Percentiles rank a stretch among this genome's conserved stretches.
These are phyloP conservation scores for Epinephelus fuscoguttatus DNA, from an alignment of 2,113 vertebrate genomes.

Conservation along the genomic window DNA sequence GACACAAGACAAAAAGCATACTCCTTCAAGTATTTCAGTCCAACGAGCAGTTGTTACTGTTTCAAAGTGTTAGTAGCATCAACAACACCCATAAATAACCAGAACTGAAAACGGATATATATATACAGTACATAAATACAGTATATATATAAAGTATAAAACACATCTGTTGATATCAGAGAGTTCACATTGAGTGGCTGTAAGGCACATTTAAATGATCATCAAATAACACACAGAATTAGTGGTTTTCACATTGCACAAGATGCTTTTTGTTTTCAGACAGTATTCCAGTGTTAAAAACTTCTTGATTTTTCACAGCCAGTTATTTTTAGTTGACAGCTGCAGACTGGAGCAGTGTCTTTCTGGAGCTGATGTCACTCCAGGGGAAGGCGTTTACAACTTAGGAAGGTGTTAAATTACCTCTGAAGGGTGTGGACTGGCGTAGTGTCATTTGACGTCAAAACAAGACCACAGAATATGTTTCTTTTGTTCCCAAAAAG, in stretches of 20 bases:
- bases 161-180: conserved; percentile 32
- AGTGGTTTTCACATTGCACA: conserved; percentile 54
- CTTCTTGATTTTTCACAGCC: conserved; percentile 36
- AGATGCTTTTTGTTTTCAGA: conserved; percentile 25
- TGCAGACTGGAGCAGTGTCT: conserved; percentile 27
- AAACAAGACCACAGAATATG: conserved; percentile 1
- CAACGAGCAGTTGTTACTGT: conserved; percentile 24
- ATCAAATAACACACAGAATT: conserved; percentile 32
- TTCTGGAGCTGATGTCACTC: conserved; percentile 17
- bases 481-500: conserved; percentile 27
- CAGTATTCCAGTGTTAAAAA: conserved; percentile 55
- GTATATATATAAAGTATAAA: conserved; percentile 1
- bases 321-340: conserved; percentile 37
- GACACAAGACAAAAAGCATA: conserved; percentile 35
- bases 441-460: neutral
- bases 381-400: conserved; percentile 28
- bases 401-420: conserved; percentile 25
- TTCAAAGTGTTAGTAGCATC: conserved; percentile 17
- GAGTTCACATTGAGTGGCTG: conserved; percentile 30
- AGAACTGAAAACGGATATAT: conserved; percentile 25
- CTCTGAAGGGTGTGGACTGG: conserved; percentile 12
- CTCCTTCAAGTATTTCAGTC: conserved; percentile 28
- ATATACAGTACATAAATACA: neutral
- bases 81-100: conserved; percentile 41
- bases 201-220: conserved; percentile 68